These are phyloP conservation scores for Porites lobata DNA, from an alignment of 92 coral and sea anemone species.

Conservation along the genomic window DNA sequence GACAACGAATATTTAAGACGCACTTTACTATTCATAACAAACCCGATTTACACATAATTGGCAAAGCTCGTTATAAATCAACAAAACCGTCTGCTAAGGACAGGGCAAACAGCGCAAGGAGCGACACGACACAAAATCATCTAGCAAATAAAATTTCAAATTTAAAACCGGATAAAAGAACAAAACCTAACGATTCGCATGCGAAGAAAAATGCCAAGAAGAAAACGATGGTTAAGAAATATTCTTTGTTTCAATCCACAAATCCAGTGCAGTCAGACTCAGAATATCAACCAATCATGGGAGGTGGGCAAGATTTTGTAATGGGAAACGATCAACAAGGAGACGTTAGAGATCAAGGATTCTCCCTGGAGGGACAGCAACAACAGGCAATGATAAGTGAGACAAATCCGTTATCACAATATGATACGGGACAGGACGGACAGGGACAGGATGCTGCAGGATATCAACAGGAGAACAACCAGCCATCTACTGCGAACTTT, in stretches of 20 bases:
- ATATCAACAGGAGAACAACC: slow-evolving; percentile 39
- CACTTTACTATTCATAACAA: background rate
- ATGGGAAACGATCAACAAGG: slow-evolving; percentile 11
- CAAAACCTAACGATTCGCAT: background rate
- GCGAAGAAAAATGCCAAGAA: slow-evolving; percentile 9
- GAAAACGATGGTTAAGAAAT: slow-evolving; percentile 41
- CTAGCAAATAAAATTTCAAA: slow-evolving; percentile 12
- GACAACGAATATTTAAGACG: background rate
- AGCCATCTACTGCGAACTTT: slow-evolving; percentile 22
- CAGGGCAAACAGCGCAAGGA: background rate
- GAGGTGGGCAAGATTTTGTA: slow-evolving; percentile 17
- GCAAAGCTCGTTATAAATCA: background rate
- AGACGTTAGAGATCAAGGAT: slow-evolving; percentile 11
- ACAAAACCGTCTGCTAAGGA: background rate
- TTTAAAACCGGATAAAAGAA: background rate
- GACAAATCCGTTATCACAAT: slow-evolving; percentile 6
- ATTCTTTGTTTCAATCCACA: slow-evolving; percentile 31
- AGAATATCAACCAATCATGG: slow-evolving; percentile 7
- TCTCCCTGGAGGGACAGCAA: slow-evolving; percentile 20
- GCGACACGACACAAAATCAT: background rate
- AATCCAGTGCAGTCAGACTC: slow-evolving; percentile 2
- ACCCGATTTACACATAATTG: background rate
- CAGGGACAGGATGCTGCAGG: slow-evolving; percentile 3
- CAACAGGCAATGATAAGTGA: slow-evolving; percentile 17
- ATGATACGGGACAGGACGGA: slow-evolving; percentile 9